Evolutionary conservation across 2,113 vertebrate genomes (phyloP), one percentile per base, ranked within the genome.

Genomic region (Tilapia sparmanii): DNA sequence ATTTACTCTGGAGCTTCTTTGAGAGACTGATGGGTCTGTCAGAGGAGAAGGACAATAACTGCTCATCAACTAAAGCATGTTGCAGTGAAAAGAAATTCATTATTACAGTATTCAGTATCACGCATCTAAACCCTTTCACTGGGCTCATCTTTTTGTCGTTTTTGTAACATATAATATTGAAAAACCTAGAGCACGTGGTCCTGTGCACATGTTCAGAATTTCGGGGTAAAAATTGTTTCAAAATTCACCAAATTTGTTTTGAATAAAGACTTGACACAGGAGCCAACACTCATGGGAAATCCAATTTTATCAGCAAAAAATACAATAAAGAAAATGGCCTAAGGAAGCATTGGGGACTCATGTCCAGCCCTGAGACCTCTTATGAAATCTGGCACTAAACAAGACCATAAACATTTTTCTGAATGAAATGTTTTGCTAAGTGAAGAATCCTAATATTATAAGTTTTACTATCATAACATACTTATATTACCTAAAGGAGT

Each of bases 371-470:
- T 38, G 33, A n/a, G 33, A 38, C 7, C 61, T 68, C 19, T 2
- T 40, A 68, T 71, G n/a, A 71, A 42, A 13, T 42, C n/a, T 40
- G 7, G 63, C 63, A 68, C 63, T 40, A 40, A 38, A 66, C 16
- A 66, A 66, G 31, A 19, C 6, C 7, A 35, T 66, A 5, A 35
- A 66, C 15, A 38, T 68, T n/a, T 38, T 68, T 66, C 33, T 38
- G 18, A 38, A 38, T 38, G 22, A 68, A 38, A n/a, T 38, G 61
- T 68, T 68, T 68, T 22, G 11, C 63, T 40, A 13, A 5, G 19
- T 40, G 33, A 71, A 71, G 0, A 40, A 9, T 13, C 7, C 35
- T 0, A 42, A 40, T 15, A 71, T 22, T 40, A 10, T 7, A 71
- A 71, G n/a, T 40, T 71, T 71, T 22, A 71, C 4, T n/a, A 71